Base-by-base conservation (phyloP, 2,888 invertebrate genomes). In the Tinea pellionella region DNA sequence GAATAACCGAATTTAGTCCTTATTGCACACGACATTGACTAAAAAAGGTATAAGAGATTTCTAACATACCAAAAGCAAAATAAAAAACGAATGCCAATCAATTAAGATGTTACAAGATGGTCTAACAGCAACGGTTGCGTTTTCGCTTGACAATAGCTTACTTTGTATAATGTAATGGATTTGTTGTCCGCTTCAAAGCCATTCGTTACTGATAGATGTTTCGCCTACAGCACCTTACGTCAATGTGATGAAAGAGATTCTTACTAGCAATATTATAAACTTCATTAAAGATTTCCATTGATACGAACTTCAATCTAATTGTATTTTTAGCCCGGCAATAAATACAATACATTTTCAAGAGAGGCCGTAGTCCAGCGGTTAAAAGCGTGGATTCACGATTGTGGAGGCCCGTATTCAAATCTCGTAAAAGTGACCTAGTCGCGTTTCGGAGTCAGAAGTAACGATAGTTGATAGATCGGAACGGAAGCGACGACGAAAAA, bases 101-200 rank as follows among this genome's bases (percentile, higher is more conserved):
- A 76, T 76, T 74, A 74, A 74, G 65, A 64, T 62, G 63, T 67
- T 64, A 62, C 61, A 53, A 67, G 67, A 65, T 69, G 67, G 65
- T 66, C 37, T 37, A 37, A 37, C 37, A 37, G 37, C 37, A 62
- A 65, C 67, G 67, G 68, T 66, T 67, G 72, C 71, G 29, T 51
- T 61, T 47, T 67, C 19, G 63, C 62, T 37, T 61, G 62, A 75
- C 72, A 74, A 76, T 73, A 67, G 68, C 61, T 56, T 62, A 62
- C 68, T 73, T 74, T 77, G 70, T 63, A 65, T 67, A 37, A 37
- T 65, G 64, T 74, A 75, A 74, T 77, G 71, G 72, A 71, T 68
- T 71, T 61, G 18, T 15, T 47, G 47, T 47, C 47, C 8, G 47
- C 37, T 37, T 37, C 37, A 37, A 37, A 47, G 9, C 47, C 13